Evolutionary conservation across 2,888 invertebrate species (phyloP).

Genomic region (Epistrophe eligans): DNA sequence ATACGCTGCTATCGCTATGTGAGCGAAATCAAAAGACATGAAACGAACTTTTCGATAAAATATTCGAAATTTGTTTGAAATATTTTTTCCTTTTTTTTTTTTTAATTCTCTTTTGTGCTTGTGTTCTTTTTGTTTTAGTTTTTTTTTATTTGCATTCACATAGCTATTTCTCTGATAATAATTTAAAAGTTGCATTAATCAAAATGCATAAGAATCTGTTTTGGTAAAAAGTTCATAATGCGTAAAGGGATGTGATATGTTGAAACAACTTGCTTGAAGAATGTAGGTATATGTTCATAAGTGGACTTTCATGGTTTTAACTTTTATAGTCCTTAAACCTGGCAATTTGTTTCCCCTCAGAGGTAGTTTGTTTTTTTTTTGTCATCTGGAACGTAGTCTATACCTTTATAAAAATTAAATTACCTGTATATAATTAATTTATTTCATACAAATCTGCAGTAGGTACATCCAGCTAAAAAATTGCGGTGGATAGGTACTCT

Average conservation of each 20-base stretch:
- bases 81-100: slow-evolving; percentile 36
- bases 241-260: background rate
- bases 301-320: too few relatives aligned
- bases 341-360: too few relatives aligned
- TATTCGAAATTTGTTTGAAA: slow-evolving; percentile 62
- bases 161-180: slow-evolving; percentile 49
- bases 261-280: background rate
- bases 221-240: slow-evolving; percentile 36
- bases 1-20: slow-evolving; percentile 30
- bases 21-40: slow-evolving; percentile 24
- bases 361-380: too few relatives aligned
- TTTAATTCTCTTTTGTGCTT: background rate
- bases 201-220: slow-evolving; percentile 56
- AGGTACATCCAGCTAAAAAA: too few relatives aligned
- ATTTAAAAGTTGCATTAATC: slow-evolving; percentile 74
- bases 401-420: too few relatives aligned
- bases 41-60: slow-evolving; percentile 55
- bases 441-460: too few relatives aligned
- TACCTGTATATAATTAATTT: too few relatives aligned
- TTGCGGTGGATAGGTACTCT: too few relatives aligned
- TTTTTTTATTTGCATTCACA: slow-evolving; percentile 21
- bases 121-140: slow-evolving; percentile 13
- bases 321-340: too few relatives aligned
- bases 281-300: too few relatives aligned
- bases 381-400: too few relatives aligned